These are phyloP conservation scores for Drosophila biarmipes DNA, from an alignment of 1,140 invertebrate genomes.

Conservation along the genomic window DNA sequence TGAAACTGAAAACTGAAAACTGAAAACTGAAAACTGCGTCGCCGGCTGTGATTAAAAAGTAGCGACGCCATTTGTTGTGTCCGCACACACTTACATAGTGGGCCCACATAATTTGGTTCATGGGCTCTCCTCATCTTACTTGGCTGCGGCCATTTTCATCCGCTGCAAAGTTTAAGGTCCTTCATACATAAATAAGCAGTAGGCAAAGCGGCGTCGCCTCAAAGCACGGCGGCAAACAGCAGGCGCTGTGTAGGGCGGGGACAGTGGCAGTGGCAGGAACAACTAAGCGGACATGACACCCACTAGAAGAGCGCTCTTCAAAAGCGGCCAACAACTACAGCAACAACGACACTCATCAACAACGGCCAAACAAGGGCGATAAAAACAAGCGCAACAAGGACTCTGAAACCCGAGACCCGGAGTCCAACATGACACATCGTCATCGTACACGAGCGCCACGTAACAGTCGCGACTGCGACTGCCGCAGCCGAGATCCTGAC, in stretches of 20 bases:
- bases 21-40: conserved; percentile 52
- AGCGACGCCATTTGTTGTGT: conserved; percentile 59
- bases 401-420: conserved; percentile 66
- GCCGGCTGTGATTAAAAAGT: conserved; percentile 73
- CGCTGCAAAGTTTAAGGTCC: conserved; percentile 79
- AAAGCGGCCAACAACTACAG: conserved; percentile 58
- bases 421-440: conserved; percentile 72
- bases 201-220: conserved; percentile 69
- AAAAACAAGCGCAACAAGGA: conserved; percentile 82
- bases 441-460: conserved; percentile 37
- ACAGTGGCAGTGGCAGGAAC: conserved; percentile 30
- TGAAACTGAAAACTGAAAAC: conserved; percentile 42
- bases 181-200: conserved; percentile 83
- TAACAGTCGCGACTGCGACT: conserved; percentile 55
- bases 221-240: conserved; percentile 64
- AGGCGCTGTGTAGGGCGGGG: background rate
- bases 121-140: conserved; percentile 23
- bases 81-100: conserved; percentile 21
- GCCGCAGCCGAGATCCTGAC: conserved; percentile 45
- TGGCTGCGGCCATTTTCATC: conserved; percentile 68
- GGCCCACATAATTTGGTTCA: conserved; percentile 20
- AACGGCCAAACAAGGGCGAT: conserved; percentile 76
- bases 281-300: conserved; percentile 79
- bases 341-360: conserved; percentile 70
- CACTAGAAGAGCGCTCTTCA: conserved; percentile 74